Evolutionary conservation across 2,797 vertebrate species (phyloP).

Genomic region (Mus minutoides): DNA sequence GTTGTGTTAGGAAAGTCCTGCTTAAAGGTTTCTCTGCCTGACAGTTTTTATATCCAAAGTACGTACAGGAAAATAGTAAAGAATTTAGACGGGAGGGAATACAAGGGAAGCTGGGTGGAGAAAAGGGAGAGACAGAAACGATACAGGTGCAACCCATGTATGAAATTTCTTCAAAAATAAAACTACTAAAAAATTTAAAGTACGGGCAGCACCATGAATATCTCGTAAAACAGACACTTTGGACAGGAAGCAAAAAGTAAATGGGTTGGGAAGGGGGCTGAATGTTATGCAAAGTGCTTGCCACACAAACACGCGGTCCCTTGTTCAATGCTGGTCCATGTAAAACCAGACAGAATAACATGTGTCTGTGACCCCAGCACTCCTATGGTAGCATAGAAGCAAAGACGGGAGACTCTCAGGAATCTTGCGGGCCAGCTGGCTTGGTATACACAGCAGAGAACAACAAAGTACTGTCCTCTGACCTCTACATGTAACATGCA

Average conservation of each 20-base stretch:
- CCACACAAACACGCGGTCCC: neutral
- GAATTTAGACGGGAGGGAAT: neutral
- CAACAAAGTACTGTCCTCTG: neutral
- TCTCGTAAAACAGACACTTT: neutral
- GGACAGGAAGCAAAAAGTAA: neutral
- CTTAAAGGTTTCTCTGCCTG: conserved; percentile 10
- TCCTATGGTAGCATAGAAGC: neutral
- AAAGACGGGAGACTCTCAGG: neutral
- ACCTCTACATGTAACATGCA: neutral
- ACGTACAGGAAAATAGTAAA: neutral
- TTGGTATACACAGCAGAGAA: neutral
- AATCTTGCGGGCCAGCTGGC: neutral
- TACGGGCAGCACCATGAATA: neutral
- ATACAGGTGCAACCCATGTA: neutral
- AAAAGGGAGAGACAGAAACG: neutral
- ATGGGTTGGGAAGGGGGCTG: no score
- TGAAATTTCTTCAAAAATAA: neutral
- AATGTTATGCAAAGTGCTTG: neutral
- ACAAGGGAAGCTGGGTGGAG: neutral
- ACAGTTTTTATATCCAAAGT: neutral
- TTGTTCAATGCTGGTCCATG: neutral
- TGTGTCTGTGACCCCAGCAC: neutral
- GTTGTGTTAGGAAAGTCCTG: neutral
- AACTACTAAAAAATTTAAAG: neutral
- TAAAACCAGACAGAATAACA: neutral